Evolutionary conservation across 2,113 vertebrate genomes (phyloP).

Genomic region (Cricetomys ansorgei): DNA sequence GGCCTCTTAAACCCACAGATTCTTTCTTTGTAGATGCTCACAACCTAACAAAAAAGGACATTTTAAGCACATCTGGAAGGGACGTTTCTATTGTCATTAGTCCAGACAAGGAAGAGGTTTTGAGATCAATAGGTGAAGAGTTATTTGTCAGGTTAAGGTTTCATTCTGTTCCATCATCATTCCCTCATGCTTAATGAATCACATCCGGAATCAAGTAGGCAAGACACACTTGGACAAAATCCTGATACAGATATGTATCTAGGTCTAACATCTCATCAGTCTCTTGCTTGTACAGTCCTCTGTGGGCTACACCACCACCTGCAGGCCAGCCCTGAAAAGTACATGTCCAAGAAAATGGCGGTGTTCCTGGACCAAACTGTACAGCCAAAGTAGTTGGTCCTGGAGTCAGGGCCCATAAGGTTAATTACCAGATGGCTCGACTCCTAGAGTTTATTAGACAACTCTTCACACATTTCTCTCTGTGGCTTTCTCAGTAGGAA

Average conservation of each 20-base stretch:
- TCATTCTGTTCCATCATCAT: constrained; percentile 42
- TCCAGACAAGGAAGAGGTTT: constrained; percentile 3
- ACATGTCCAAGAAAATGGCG: constrained; percentile 42
- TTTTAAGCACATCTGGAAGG: not conserved
- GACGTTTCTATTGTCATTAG: constrained; percentile 12
- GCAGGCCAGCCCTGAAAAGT: constrained; percentile 66
- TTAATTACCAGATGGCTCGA: constrained; percentile 5
- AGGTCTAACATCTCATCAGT: not conserved
- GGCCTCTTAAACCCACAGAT: not conserved
- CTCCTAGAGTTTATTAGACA: constrained; percentile 25
- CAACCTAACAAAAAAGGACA: not conserved
- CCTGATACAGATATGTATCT: not conserved
- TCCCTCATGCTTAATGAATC: constrained; percentile 50
- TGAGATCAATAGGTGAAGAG: not conserved
- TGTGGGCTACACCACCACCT: constrained; percentile 73
- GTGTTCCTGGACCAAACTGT: not conserved
- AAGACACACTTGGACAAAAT: constrained; percentile 46
- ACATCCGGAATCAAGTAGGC: constrained; percentile 36
- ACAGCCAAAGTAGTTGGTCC: not conserved
- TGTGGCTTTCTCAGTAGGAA: constrained; percentile 31
- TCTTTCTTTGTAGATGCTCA: not conserved
- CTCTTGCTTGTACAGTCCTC: constrained; percentile 13
- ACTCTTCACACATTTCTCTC: constrained; percentile 3
- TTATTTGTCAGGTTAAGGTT: not conserved
- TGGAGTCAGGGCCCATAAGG: not conserved